A percentile compares a stretch with the other conserved stretches of the same genome.
Evolutionary conservation across 1,140 invertebrate species (phyloP).

Genomic region (Panagrolaimus sp.): DNA sequence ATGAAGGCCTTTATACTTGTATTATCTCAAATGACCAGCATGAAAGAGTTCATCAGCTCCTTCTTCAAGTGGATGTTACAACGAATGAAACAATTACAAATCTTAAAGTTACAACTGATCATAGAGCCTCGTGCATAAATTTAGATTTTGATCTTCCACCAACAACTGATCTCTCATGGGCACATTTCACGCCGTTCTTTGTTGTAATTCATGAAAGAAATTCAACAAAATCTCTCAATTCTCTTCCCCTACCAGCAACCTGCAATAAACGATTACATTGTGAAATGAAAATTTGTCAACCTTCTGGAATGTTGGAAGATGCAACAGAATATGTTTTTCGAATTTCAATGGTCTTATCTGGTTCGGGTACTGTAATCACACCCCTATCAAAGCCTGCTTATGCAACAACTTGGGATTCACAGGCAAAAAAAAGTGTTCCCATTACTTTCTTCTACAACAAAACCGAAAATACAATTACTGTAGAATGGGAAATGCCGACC

Average conservation of each 20-base stretch:
- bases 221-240: neutral
- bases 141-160: neutral
- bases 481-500: neutral
- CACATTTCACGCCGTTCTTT: neutral
- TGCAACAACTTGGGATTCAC: neutral
- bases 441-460: neutral
- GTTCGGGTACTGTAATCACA: neutral
- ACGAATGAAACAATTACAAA: constrained; percentile 6
- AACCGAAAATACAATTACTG: neutral
- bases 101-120: neutral
- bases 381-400: neutral
- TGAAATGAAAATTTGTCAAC: neutral
- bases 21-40: neutral
- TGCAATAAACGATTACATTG: neutral
- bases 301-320: neutral
- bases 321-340: constrained; percentile 3
- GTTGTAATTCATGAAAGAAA: neutral
- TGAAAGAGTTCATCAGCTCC: neutral
- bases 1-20: constrained; percentile 7
- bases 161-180: neutral
- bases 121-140: neutral
- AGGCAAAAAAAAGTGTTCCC: neutral
- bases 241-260: neutral
- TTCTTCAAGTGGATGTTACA: neutral
- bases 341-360: neutral